Evolutionary conservation across 2,113 vertebrate genomes (phyloP), one percentile per base, ranked within the genome.

Genomic region (Pygoscelis antarcticus): DNA sequence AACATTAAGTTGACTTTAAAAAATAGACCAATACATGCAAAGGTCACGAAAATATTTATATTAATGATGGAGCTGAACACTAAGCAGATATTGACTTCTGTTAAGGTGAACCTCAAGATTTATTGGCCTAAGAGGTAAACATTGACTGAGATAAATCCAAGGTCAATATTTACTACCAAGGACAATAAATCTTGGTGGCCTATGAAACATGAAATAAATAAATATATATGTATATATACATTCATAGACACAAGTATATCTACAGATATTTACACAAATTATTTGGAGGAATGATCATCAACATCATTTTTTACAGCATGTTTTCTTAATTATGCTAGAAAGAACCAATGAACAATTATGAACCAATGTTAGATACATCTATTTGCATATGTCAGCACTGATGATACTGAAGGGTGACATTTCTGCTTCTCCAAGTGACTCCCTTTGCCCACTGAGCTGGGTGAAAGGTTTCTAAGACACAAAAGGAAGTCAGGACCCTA

Each of bases 11-110:
- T 87, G 89, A 78, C 94, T 94, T 94, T 91, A 86, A 96, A 91
- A 95, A 96, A 96, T 88, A 78, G 94, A 86, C 86, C 71, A 85
- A 96, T 96, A 93, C 91, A 96, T 57, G 89, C 96, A 96, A 96
- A 97, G 96, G 96, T 97, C 96, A 96, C 87, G 94, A 97, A 97
- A 97, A 97, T 94, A 97, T 97, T 97, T 97, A 97, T 96, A 93
- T 81, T 93, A 83, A 97, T 96, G 88, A 97, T 88, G 95, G 93
- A 95, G 94, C 76, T 30, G 91, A 96, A 97, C 95, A 98, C 98
- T 98, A 98, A 98, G 98, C 96, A 98, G 97, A 98, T 98, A 98
- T 96, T 97, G 98, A 98, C 97, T 98, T 98, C 98, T 97, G 98
- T 98, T 98, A 97, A 97, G 96, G 97, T 98, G 97, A 97, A 98